Percentiles rank a stretch among this genome's conserved stretches.
Evolutionary conservation across 2,888 invertebrate species (phyloP).

Genomic region (Parascotia fuliginaria): DNA sequence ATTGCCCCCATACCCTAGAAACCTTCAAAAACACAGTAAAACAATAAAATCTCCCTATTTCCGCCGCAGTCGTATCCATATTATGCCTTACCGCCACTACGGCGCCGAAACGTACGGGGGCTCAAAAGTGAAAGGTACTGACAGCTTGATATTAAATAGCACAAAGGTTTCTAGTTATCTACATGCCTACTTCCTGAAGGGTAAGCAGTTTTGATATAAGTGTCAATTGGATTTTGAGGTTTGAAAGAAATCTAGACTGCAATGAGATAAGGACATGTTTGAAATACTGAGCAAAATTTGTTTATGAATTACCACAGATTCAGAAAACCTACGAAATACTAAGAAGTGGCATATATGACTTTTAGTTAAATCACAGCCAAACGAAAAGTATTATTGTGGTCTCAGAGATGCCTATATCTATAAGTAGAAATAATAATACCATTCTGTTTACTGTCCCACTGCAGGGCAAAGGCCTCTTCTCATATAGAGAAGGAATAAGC

Average conservation of each 20-base stretch:
- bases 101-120: conserved; percentile 49
- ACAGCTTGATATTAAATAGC: conserved; percentile 32
- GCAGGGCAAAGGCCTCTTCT: no score
- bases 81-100: conserved; percentile 35
- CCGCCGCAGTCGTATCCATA: conserved; percentile 16
- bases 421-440: no score
- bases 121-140: conserved; percentile 28
- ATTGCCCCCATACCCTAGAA: conserved; percentile 1
- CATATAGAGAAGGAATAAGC: no score
- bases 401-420: no score
- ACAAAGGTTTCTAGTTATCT: neutral
- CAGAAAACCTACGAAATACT: no score
- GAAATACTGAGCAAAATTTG: no score
- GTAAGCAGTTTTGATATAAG: neutral
- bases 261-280: neutral
- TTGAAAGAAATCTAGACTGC: neutral
- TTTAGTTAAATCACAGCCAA: no score
- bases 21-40: conserved; percentile 29
- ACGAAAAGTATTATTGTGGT: no score
- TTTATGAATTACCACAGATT: no score
- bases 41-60: conserved; percentile 23
- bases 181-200: conserved; percentile 5
- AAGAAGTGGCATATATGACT: no score
- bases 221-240: neutral
- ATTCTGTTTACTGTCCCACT: no score